A percentile compares a stretch with the other conserved stretches of the same genome.
Conservation (phyloP, 2,888 invertebrate species). For the Teinopalpus imperialis region DNA sequence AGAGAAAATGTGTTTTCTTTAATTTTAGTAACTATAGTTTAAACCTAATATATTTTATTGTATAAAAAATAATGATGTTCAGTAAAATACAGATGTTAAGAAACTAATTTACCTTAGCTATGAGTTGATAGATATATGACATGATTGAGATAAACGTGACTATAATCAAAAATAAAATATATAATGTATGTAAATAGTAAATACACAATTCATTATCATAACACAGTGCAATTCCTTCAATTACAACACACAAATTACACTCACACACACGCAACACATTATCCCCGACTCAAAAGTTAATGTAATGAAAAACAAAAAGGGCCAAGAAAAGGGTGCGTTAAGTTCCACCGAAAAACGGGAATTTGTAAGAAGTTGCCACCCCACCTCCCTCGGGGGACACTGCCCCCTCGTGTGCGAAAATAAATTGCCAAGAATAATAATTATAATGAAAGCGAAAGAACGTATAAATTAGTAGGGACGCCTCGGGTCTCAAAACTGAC, state of each 20-base stretch:
- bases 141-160: too few relatives aligned
- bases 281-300: conserved; percentile 79
- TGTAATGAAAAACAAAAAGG: conserved; percentile 83
- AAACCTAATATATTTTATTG: too few relatives aligned
- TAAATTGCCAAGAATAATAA: conserved; percentile 83
- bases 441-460: conserved; percentile 83
- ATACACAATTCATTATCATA: too few relatives aligned
- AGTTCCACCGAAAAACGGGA: conserved; percentile 81
- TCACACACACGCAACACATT: conserved; percentile 72
- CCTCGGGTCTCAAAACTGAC: conserved; percentile 60
- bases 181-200: too few relatives aligned
- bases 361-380: conserved; percentile 78
- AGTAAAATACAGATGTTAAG: too few relatives aligned
- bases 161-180: too few relatives aligned
- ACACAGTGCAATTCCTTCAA: conserved; percentile 42
- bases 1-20: too few relatives aligned
- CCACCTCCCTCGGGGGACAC: conserved; percentile 46
- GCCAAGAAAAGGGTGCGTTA: conserved; percentile 82
- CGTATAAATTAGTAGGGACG: conserved; percentile 82
- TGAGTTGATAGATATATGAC: too few relatives aligned
- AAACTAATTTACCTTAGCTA: too few relatives aligned
- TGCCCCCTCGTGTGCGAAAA: conserved; percentile 81
- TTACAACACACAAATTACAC: conserved; percentile 55
- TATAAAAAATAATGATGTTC: too few relatives aligned
- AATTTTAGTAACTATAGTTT: too few relatives aligned